Evolutionary conservation across 2,797 vertebrate species (phyloP), one percentile per base, ranked within the genome.

Genomic region (Oceanodroma leucorhoa): DNA sequence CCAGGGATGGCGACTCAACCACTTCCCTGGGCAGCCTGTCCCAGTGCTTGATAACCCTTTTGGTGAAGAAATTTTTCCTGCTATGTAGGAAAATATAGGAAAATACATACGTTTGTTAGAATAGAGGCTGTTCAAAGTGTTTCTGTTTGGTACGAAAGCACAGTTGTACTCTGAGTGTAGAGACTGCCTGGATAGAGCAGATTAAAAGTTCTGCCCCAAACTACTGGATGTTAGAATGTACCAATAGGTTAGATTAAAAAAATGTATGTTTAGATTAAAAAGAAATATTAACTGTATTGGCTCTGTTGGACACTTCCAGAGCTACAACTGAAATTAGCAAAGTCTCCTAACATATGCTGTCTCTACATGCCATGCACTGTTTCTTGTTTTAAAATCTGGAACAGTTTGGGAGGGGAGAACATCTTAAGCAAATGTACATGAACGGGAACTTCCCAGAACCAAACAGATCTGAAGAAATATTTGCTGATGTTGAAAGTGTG

Each of bases 311-410:
- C 5, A 4, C 34, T 79, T 89, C 38, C 46, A 83, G 67, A 91
- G 46, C 9, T 81, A 43, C 27, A 80, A 9, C 75, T 83, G 41
- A 73, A 93, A 80, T 69, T 75, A 84, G 26, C n/a, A 43, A 61
- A 32, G 36, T 89, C 26, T 82, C 26, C 55, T 73, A 73, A 73
- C 23, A 11, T 61, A 20, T 7, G 12, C n/a, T 93, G 58, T 84
- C 43, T 43, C 36, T 70, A 58, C 23, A 70, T 19, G n/a, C 43
- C 26, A 61, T 36, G 15, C n/a, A 32, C 84, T 73, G 22, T 69
- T 95, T 83, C 71, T 66, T 69, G 11, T 65, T 89, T 89, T 73
- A 62, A 92, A 89, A 91, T 83, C 51, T 92, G 88, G 53, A 83
- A 73, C 24, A 22, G 21, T 87, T 87, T 66, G 57, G 57, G 66